Percentiles rank a stretch among this genome's conserved stretches.
Conservation (phyloP, 30 jellyfish, hydroid and myxozoan species). For the Turritopsis rubra region DNA sequence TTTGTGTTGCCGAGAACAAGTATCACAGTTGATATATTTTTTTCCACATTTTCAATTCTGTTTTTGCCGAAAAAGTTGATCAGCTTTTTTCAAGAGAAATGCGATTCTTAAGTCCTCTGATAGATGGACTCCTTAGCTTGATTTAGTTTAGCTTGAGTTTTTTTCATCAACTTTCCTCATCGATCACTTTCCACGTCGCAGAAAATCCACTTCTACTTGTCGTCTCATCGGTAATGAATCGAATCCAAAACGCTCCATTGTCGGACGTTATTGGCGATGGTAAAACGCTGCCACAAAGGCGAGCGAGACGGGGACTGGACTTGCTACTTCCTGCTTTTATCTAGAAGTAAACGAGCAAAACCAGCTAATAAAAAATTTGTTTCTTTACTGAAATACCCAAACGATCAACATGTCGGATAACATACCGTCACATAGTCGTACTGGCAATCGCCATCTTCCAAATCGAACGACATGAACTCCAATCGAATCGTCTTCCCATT, state of each 20-base stretch:
- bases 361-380: not conserved
- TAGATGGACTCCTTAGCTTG: not conserved
- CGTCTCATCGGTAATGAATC: slow-evolving; percentile 23
- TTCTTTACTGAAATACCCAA: not conserved
- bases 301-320: slow-evolving; percentile 4
- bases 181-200: slow-evolving; percentile 21
- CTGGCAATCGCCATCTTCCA: slow-evolving; percentile 68
- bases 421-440: slow-evolving; percentile 53
- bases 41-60: no score
- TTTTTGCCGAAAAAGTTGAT: no score
- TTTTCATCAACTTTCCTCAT: not conserved
- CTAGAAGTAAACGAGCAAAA: slow-evolving; percentile 1
- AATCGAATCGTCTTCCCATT: not conserved
- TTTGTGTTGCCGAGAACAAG: no score
- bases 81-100: no score
- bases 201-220: slow-evolving; percentile 25
- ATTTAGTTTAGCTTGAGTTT: no score
- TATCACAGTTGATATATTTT: no score
- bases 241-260: slow-evolving; percentile 33
- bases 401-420: no score
- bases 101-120: no score
- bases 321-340: slow-evolving; percentile 29
- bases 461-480: slow-evolving; percentile 49
- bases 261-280: not conserved
- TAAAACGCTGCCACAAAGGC: slow-evolving; percentile 9